These are phyloP conservation scores for Eudemis profundana DNA, from an alignment of 2,888 invertebrate species.

Conservation along the genomic window DNA sequence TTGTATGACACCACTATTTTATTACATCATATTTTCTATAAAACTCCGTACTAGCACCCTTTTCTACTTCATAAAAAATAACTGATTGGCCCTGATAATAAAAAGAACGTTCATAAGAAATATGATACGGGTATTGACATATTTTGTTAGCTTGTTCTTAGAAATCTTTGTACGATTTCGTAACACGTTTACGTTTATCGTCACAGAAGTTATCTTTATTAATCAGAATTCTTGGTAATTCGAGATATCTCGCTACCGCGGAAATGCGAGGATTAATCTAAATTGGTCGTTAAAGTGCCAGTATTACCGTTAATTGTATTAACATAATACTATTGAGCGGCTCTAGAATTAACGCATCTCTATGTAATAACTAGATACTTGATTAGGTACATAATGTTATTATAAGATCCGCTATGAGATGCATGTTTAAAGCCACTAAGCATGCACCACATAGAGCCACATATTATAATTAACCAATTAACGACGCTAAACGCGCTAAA, in stretches of 20 bases:
- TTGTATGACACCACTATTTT: no score
- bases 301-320: slow-evolving; percentile 37
- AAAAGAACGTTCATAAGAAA: neutral
- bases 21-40: no score
- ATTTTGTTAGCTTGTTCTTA: neutral
- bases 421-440: slow-evolving; percentile 30
- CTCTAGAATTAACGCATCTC: slow-evolving; percentile 12
- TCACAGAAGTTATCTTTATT: slow-evolving; percentile 30
- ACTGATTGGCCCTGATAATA: slow-evolving; percentile 2
- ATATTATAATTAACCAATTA: slow-evolving; percentile 42
- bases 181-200: slow-evolving; percentile 7
- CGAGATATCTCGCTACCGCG: slow-evolving; percentile 23
- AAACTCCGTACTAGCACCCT: no score
- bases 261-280: slow-evolving; percentile 27
- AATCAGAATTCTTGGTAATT: slow-evolving; percentile 37
- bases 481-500: slow-evolving; percentile 25
- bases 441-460: slow-evolving; percentile 34
- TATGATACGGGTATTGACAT: neutral
- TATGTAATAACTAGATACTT: slow-evolving; percentile 2
- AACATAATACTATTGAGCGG: slow-evolving; percentile 29
- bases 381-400: slow-evolving; percentile 14
- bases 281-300: slow-evolving; percentile 34
- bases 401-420: slow-evolving; percentile 12
- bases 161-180: neutral
- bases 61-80: no score